A percentile compares a stretch with the other conserved stretches of the same genome.
Evolutionary conservation across 2,113 vertebrate species (phyloP).

Genomic region (Acrocephalus arundinaceus): DNA sequence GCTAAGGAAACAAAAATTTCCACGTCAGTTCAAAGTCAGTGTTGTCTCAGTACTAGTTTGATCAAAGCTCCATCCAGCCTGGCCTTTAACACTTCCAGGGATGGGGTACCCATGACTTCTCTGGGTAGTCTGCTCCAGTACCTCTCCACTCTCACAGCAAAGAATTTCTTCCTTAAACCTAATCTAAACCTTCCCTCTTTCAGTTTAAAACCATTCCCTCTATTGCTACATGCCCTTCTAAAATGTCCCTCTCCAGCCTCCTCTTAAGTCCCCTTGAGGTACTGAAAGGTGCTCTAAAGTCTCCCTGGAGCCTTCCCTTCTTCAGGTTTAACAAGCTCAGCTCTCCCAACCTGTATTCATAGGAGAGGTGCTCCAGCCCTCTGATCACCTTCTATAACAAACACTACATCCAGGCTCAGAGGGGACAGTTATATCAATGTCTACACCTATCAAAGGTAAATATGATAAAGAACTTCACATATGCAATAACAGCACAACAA

Average conservation of each 20-base stretch:
- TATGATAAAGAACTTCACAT: not conserved
- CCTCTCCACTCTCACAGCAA: not conserved
- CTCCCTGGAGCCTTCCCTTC: not conserved
- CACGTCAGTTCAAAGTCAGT: accelerated
- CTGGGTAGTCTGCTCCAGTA: not conserved
- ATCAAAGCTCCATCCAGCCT: not conserved
- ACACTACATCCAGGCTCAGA: not conserved
- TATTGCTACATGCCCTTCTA: not conserved
- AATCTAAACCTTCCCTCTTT: not conserved
- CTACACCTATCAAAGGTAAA: not conserved
- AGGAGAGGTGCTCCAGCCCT: not conserved
- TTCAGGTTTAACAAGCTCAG: not conserved
- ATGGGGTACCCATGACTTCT: not conserved
- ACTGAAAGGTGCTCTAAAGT: not conserved
- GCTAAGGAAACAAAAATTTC: not conserved
- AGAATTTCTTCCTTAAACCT: not conserved
- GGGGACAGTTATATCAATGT: not conserved
- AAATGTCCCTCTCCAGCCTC: not conserved
- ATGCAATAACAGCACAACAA: not conserved
- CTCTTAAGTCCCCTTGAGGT: not conserved
- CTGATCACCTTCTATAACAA: not conserved
- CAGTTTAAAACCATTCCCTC: not conserved
- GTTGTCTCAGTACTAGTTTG: not conserved
- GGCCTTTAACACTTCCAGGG: not conserved
- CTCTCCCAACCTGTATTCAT: not conserved